phyloP scores from a whole-genome alignment of 2,888 invertebrate species.

The Ectemnius continuus region DNA sequence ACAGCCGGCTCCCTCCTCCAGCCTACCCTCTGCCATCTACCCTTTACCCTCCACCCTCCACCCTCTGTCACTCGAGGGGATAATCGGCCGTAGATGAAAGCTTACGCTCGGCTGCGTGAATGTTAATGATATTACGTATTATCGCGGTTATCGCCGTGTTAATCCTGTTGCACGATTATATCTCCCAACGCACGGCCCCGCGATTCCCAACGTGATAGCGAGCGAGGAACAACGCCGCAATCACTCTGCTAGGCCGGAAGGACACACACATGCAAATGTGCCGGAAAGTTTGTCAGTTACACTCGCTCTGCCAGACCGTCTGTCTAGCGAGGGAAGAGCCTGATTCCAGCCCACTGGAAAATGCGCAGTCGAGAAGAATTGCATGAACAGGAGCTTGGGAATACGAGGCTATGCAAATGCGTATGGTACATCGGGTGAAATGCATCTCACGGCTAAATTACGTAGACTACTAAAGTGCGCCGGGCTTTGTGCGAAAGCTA shows the following conservation, averaged over 20 bases:
- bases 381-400: slow-evolving; percentile 25
- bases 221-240: slow-evolving; percentile 27
- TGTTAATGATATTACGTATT: slow-evolving; percentile 1
- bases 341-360: not conserved
- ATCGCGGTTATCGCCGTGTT: not conserved
- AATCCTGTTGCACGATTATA: slow-evolving; percentile 4
- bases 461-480: not conserved
- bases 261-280: slow-evolving; percentile 23
- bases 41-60: no score
- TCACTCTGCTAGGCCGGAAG: slow-evolving; percentile 18
- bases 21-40: no score
- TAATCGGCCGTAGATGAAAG: not conserved
- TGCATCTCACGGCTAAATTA: slow-evolving; percentile 21
- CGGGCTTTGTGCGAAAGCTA: no score
- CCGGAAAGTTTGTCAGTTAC: slow-evolving; percentile 44
- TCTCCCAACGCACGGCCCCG: not conserved
- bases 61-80: no score
- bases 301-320: slow-evolving; percentile 21
- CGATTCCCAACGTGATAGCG: slow-evolving; percentile 8
- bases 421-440: slow-evolving; percentile 30
- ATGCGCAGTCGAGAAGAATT: slow-evolving; percentile 31
- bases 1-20: no score
- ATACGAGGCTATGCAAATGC: slow-evolving; percentile 43
- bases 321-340: not conserved
- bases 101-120: slow-evolving; percentile 1